Conservation (phyloP, 2,797 vertebrate species). For the Alfaro cultratus region DNA sequence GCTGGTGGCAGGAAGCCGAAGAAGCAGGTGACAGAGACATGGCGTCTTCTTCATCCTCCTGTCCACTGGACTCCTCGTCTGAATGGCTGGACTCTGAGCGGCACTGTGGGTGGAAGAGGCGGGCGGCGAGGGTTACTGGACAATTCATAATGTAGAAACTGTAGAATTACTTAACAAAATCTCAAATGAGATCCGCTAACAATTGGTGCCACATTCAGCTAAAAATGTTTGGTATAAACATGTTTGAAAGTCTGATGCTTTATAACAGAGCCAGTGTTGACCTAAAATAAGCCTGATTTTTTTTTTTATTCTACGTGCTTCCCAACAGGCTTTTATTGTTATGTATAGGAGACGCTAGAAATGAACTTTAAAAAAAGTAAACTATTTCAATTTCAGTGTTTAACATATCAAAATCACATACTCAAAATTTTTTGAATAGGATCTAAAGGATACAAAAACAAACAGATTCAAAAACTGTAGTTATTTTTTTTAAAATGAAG, state of each 20-base stretch:
- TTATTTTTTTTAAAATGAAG: background rate
- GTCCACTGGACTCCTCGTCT: conserved; percentile 92
- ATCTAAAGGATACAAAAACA: background rate
- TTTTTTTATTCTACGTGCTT: background rate
- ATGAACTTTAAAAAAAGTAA: background rate
- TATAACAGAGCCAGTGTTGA: background rate
- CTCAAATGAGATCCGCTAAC: background rate
- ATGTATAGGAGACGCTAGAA: background rate
- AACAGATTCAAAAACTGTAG: background rate
- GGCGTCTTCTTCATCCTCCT: conserved; percentile 85
- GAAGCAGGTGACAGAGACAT: conserved; percentile 90
- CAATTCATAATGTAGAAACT: background rate
- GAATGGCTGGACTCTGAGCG: conserved; percentile 94
- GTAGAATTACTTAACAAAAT: background rate
- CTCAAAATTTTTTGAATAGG: background rate
- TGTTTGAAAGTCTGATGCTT: background rate
- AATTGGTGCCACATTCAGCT: background rate
- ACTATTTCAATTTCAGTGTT: background rate
- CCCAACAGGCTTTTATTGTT: background rate
- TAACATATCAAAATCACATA: background rate
- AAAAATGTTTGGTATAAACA: background rate
- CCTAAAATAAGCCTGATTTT: background rate
- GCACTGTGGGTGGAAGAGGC: conserved; percentile 54
- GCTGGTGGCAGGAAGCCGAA: conserved; percentile 84
- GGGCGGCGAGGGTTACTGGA: background rate